These are phyloP conservation scores for Drosophila mimetica DNA, from an alignment of 2,888 invertebrate species.

Conservation along the genomic window DNA sequence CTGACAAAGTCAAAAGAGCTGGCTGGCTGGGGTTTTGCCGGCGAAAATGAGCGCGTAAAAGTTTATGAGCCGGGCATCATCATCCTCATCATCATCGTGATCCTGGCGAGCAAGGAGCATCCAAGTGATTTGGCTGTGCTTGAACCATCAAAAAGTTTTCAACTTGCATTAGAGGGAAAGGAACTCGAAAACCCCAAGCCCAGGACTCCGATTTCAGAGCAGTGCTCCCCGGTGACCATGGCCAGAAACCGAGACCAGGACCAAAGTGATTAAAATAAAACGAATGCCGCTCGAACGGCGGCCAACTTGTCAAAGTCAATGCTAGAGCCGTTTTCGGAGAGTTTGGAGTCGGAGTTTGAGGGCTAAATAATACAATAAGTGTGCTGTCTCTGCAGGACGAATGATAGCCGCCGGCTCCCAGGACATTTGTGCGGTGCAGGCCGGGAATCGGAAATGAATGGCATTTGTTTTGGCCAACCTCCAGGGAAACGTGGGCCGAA, in stretches of 20 bases:
- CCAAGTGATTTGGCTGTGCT: conserved; percentile 70
- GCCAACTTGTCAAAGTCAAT: conserved; percentile 75
- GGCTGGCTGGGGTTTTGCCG: conserved; percentile 7
- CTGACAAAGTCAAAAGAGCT: conserved; percentile 53
- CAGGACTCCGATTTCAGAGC: conserved; percentile 37
- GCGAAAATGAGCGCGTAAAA: conserved; percentile 70
- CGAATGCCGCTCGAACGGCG: conserved; percentile 55
- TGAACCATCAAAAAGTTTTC: conserved; percentile 72
- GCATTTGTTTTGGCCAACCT: conserved; percentile 71
- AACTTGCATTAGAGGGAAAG: conserved; percentile 63
- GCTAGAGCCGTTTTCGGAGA: conserved; percentile 20
- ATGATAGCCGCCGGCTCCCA: conserved; percentile 44
- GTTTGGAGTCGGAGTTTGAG: conserved; percentile 19
- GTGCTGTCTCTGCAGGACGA: conserved; percentile 40
- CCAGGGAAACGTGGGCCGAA: conserved; percentile 19
- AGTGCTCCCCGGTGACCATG: conserved; percentile 58
- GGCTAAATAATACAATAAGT: conserved; percentile 56
- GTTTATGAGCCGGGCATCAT: conserved; percentile 65
- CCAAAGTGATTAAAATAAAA: conserved; percentile 71
- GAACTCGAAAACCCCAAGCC: conserved; percentile 47
- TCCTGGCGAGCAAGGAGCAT: conserved; percentile 52
- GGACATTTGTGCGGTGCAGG: conserved; percentile 54
- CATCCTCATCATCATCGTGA: conserved; percentile 25
- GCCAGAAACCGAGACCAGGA: conserved; percentile 12
- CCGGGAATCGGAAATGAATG: conserved; percentile 69